Conservation (phyloP, 2,113 vertebrate genomes). For the Oenanthe oenanthe region DNA sequence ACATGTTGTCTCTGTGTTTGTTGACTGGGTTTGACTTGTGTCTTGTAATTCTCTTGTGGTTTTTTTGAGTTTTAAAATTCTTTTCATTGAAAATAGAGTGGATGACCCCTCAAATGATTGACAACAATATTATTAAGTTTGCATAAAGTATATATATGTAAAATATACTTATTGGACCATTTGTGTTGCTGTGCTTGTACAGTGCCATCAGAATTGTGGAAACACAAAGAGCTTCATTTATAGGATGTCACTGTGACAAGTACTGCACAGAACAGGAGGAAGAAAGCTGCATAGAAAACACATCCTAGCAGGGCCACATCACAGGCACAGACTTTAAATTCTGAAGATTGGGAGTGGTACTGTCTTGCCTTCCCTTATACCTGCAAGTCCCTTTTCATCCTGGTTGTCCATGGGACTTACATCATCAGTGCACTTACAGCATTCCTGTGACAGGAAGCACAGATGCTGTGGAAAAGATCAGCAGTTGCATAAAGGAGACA, state of each 20-base stretch:
- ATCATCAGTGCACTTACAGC: neutral
- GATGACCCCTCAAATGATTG: accelerated
- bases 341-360: neutral
- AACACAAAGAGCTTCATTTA: neutral
- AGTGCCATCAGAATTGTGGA: neutral
- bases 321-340: neutral
- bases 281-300: neutral
- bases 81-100: neutral
- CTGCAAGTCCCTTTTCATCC: constrained; percentile 53
- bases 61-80: neutral
- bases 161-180: neutral
- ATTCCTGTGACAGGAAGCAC: constrained; percentile 47
- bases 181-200: neutral
- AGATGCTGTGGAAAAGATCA: constrained; percentile 44
- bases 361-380: constrained; percentile 16
- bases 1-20: neutral
- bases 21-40: neutral
- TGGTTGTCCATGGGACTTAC: constrained; percentile 32
- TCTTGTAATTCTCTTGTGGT: neutral
- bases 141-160: neutral
- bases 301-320: neutral
- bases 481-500: constrained; percentile 43
- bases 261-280: neutral
- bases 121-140: neutral
- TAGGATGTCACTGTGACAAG: neutral